Conservation (phyloP, 2,113 vertebrate genomes). For the Cacatua alba region DNA sequence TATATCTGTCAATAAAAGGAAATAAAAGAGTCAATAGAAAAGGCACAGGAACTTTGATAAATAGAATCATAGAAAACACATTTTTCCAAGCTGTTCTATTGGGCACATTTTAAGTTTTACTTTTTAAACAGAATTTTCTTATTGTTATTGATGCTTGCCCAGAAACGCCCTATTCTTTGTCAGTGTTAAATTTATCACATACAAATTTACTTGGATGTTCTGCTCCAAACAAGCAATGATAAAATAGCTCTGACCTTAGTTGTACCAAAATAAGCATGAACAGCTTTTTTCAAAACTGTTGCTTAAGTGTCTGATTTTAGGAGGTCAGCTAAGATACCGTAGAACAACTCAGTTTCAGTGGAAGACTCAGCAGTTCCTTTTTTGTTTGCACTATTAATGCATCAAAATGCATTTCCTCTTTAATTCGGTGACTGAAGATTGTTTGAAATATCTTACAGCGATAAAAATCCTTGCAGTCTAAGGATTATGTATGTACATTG, state of each 20-base stretch:
- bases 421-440: background rate
- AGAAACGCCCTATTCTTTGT: background rate
- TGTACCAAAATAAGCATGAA: background rate
- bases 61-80: background rate
- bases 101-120: background rate
- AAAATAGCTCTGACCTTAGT: background rate
- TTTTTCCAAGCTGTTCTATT: background rate
- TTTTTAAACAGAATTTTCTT: background rate
- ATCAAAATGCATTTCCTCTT: background rate
- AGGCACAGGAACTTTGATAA: background rate
- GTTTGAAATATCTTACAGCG: background rate
- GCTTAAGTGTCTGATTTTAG: background rate
- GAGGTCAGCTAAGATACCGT: background rate
- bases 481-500: background rate
- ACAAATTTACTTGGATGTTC: background rate
- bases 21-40: background rate
- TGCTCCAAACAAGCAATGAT: background rate
- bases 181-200: background rate
- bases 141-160: background rate
- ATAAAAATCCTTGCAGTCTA: background rate
- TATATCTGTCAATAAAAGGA: background rate
- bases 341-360: background rate
- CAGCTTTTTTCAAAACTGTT: background rate
- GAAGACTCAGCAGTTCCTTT: background rate
- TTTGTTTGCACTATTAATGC: background rate